These are phyloP conservation scores for Chelidonichthys spinosus DNA, from an alignment of 2,797 vertebrate species.

Conservation along the genomic window DNA sequence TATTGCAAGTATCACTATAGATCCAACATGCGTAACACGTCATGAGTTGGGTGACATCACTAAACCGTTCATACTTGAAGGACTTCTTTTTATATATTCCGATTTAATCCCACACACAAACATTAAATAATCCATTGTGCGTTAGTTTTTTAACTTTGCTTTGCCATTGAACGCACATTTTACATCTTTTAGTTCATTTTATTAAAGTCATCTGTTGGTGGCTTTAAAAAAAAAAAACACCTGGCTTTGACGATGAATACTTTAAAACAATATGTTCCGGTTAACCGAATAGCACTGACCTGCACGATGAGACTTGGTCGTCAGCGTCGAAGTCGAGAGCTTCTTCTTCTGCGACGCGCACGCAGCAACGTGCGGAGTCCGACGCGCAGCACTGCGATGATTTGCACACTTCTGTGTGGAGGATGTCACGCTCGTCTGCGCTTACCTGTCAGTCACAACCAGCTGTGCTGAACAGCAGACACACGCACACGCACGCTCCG, in stretches of 20 bases:
- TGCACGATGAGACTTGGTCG: conserved; percentile 5
- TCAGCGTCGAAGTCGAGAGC: background rate
- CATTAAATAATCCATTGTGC: background rate
- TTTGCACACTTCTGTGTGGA: no score
- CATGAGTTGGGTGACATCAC: no score
- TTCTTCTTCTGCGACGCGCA: conserved; percentile 12
- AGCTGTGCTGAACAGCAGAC: conserved; percentile 55
- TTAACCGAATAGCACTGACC: conserved; percentile 38
- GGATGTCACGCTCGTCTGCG: background rate
- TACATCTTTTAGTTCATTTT: background rate
- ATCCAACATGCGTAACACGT: no score
- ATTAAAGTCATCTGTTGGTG: no score
- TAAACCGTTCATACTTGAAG: no score
- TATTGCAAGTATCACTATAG: no score
- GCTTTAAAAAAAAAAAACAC: no score
- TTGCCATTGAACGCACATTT: background rate
- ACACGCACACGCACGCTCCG: no score
- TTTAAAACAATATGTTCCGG: no score
- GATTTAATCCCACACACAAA: no score
- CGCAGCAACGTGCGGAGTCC: background rate
- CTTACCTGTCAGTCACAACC: conserved; percentile 47
- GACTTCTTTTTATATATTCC: background rate
- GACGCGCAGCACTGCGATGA: background rate
- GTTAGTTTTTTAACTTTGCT: background rate
- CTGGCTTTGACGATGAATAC: no score